Base-by-base conservation (phyloP, 1,140 invertebrate genomes). In the Pentalonia nigronervosa region DNA sequence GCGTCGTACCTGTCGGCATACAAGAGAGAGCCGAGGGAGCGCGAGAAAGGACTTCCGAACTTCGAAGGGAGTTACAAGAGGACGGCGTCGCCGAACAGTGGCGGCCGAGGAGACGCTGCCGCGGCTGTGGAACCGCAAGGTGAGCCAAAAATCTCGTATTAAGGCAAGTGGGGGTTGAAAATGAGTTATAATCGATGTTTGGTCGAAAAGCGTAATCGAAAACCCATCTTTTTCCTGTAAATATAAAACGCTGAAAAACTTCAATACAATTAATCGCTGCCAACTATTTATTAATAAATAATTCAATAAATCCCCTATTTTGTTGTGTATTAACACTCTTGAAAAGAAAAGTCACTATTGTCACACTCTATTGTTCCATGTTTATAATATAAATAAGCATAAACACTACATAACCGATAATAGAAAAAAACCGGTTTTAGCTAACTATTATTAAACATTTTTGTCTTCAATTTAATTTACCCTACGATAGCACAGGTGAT, bases 31-130 rank as follows among this genome's bases (percentile, higher is more conserved):
- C 94, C 94, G 34, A 96, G 97, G 93, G 97, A 97, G 94, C 95
- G 96, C 50, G 97, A 97, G 94, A 95, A 95, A 94, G 95, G 96
- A 47, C 95, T 96, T 83, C 96, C 96, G 84, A 96, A 97, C 94
- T 97, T 96, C 94, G 96, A 97, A 94, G 97, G 97, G 90, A 97
- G 97, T 94, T 97, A 97, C 95, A 97, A 97, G 94, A 95, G 97
- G 53, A 97, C 97, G 3, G 96, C 97, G 95, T 97, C 97, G 53
- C 97, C 97, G 2, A 97, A 97, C 47, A 96, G 96, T 7, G 30
- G 21, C 34, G 96, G 96, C 1, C 34, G 91, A 41, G n/a, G 91
- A 30, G 94, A 93, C 21, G 81, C 56, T 21, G 86, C 48, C 20
- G 25, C 53, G 2, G 76, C 83, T 48, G 41, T 67, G 41, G 93